Percentiles rank a stretch among this genome's conserved stretches.
phyloP scores from a whole-genome alignment of 2,113 vertebrate genomes.

The Microcebus lehilahytsara region DNA sequence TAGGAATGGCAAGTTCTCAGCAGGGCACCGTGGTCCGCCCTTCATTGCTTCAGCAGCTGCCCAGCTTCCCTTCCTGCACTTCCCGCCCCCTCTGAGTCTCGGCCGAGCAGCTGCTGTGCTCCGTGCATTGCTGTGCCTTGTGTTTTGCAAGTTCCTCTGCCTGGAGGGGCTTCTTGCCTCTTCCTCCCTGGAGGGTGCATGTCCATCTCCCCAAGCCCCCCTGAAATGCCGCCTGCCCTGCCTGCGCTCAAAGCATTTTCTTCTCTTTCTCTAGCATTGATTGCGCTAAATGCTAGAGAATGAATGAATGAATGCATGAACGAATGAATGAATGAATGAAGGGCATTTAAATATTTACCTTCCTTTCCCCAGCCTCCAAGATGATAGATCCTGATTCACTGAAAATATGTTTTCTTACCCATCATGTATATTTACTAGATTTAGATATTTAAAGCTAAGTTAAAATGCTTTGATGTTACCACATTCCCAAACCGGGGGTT shows the following conservation, averaged over 20 bases:
- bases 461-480: not conserved
- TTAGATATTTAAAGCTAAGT: not conserved
- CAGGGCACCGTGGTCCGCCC: accelerated
- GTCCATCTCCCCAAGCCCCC: accelerated
- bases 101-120: accelerated
- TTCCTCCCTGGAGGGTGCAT: not conserved
- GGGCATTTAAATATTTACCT: accelerated
- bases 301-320: not conserved
- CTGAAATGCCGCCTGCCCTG: accelerated
- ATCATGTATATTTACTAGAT: not conserved
- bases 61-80: accelerated
- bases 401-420: not conserved
- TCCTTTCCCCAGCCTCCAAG: not conserved
- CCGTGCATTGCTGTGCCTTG: accelerated
- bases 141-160: accelerated
- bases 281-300: accelerated
- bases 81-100: accelerated
- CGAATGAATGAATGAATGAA: too few relatives aligned
- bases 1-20: accelerated
- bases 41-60: accelerated
- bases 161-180: too few relatives aligned
- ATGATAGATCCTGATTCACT: too few relatives aligned
- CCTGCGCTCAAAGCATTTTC: accelerated
- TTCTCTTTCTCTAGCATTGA: accelerated
- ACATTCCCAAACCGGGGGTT: not conserved